Base-by-base conservation (phyloP, 2,888 invertebrate species). In the Euproctis similis region DNA sequence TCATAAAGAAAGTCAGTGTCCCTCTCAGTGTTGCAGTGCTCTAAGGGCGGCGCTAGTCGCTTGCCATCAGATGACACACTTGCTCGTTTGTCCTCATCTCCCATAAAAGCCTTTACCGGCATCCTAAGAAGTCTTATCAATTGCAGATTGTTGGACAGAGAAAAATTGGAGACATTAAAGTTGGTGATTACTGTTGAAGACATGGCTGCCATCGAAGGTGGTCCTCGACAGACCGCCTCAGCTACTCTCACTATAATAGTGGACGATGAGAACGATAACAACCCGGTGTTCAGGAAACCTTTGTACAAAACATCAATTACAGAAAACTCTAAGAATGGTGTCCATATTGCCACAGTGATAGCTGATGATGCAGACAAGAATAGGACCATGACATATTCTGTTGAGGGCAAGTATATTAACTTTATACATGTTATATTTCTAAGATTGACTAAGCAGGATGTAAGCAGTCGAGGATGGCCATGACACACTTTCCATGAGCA, bases 311-410 rank as follows among this genome's bases (percentile, higher is more conserved):
- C 91, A 30, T 89, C 93, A 0, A 90, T 96, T 0, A 89, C 94
- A 0, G 96, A 96, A 66, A 97, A 96, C 65, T 93, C 94, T 26
- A 93, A 94, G 68, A 91, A 90, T 52, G 96, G 95, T 0, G 89
- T 90, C 0, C 87, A 90, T 24, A 90, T 96, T 5, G 90, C 90
- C 0, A 92, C 88, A 28, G 89, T 96, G 0, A 85, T 91, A 8
- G 96, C 96, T 1, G 92, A 93, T 53, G 96, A 97, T 65, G 88
- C 91, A 0, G 96, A 97, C 64, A 92, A 91, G 67, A 96, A 96
- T 74, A 88, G 92, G 34, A 92, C 91, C 0, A 91, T 97, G 41
- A 87, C 87, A 7, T 96, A 96, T 66, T 87, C 87, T 3, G 61
- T 96, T 20, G 93, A 95, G 81, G 90, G 87, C 78, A 55, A 43